Percentiles rank a stretch among this genome's conserved stretches.
phyloP scores from a whole-genome alignment of 2,797 vertebrate species.

The Phoebastria nigripes region DNA sequence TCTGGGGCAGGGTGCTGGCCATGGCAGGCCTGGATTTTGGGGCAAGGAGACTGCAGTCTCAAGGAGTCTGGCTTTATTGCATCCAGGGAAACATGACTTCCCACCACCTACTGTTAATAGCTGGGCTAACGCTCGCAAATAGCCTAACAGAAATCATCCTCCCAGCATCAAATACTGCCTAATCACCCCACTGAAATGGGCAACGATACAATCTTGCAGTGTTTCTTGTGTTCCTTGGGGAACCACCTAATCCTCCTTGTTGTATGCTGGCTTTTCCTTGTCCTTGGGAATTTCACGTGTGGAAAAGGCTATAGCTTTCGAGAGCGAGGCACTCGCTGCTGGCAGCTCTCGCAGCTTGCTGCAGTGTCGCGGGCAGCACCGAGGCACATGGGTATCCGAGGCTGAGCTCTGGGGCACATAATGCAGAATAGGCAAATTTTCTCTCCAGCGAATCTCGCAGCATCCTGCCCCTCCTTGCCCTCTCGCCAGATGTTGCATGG shows the following conservation, averaged over 20 bases:
- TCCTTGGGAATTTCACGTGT: constrained; percentile 18
- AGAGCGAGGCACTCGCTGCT: neutral
- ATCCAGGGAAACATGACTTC: neutral
- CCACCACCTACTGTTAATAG: neutral
- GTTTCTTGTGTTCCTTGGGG: neutral
- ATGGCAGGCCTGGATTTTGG: neutral
- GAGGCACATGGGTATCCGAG: rapidly evolving
- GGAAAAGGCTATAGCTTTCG: neutral
- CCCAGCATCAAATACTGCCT: neutral
- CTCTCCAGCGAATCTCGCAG: rapidly evolving
- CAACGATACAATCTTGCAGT: neutral
- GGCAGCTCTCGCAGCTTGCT: neutral
- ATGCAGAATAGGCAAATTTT: rapidly evolving
- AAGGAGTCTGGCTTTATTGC: neutral
- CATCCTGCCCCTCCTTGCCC: neutral
- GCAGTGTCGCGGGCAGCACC: neutral
- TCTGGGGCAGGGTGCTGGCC: neutral
- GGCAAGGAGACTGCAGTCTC: neutral
- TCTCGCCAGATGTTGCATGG: neutral
- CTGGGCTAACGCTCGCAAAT: rapidly evolving
- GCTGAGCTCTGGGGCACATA: neutral
- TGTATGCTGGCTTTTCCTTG: constrained; percentile 19
- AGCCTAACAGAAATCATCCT: neutral
- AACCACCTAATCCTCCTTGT: constrained; percentile 28
- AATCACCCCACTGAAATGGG: neutral